A percentile compares a stretch with the other conserved stretches of the same genome.
These are phyloP conservation scores for Heterodera carotae DNA, from an alignment of 1,140 invertebrate genomes.

Conservation along the genomic window DNA sequence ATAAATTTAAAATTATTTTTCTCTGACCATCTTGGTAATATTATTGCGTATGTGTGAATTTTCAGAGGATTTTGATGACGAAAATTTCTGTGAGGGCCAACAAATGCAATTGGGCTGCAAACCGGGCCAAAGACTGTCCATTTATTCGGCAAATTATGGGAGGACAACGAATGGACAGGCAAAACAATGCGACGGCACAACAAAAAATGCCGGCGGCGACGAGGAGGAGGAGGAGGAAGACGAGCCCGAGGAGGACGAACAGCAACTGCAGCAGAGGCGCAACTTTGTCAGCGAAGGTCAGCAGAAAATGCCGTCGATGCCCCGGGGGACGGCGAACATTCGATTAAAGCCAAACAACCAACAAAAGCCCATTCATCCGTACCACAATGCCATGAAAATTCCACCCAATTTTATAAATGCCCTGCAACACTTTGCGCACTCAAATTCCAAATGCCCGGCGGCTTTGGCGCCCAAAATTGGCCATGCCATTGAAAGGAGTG, in stretches of 20 bases:
- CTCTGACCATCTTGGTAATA: background rate
- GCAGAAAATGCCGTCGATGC: background rate
- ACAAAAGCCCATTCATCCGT: background rate
- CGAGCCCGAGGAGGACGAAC: background rate
- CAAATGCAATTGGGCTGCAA: conserved; percentile 47
- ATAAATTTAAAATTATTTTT: background rate
- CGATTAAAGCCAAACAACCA: background rate
- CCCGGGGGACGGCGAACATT: too few species aligned
- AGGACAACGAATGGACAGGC: conserved; percentile 50
- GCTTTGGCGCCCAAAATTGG: too few species aligned
- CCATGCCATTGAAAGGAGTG: too few species aligned
- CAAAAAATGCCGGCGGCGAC: background rate
- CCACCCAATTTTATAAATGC: too few species aligned
- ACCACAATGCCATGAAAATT: too few species aligned
- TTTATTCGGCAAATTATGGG: conserved; percentile 59
- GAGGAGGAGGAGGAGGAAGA: background rate
- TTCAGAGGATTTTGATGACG: conserved; percentile 58
- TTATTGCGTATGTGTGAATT: too few species aligned
- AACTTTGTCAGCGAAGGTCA: background rate
- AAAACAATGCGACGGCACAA: conserved; percentile 36
- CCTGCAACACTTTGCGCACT: too few species aligned
- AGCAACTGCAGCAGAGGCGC: background rate
- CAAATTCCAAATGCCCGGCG: too few species aligned
- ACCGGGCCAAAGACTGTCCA: conserved; percentile 47
- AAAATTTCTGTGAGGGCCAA: conserved; percentile 56